Evolutionary conservation across 2,797 vertebrate genomes (phyloP).

Genomic region (Thamnophis elegans): DNA sequence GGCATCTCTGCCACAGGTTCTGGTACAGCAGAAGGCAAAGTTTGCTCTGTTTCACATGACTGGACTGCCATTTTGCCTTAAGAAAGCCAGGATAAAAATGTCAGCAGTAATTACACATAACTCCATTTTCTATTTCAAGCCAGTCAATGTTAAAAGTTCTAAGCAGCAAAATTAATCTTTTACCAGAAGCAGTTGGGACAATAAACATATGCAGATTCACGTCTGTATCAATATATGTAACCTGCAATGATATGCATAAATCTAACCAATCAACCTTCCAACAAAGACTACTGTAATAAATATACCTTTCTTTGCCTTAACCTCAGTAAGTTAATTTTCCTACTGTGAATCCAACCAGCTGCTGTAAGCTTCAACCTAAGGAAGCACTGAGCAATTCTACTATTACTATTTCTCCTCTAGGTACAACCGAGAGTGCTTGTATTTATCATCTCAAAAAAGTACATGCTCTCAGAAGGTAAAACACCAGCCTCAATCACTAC

Average conservation of each 20-base stretch:
- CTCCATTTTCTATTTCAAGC: background rate
- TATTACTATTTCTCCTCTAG: background rate
- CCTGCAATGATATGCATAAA: background rate
- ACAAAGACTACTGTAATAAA: background rate
- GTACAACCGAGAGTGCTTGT: too few species aligned
- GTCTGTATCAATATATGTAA: background rate
- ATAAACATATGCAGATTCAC: background rate
- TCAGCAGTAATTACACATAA: background rate
- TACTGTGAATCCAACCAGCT: background rate
- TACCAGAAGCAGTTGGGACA: background rate
- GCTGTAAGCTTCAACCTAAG: background rate
- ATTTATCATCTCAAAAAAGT: background rate
- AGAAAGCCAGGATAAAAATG: constrained; percentile 30
- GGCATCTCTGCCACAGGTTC: constrained; percentile 26
- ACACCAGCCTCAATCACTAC: background rate
- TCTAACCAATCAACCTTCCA: background rate
- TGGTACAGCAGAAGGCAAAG: constrained; percentile 23
- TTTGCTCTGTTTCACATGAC: constrained; percentile 36
- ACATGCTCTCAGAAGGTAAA: background rate
- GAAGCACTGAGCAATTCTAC: background rate
- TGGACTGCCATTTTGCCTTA: constrained; percentile 44
- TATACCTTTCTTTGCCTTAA: background rate
- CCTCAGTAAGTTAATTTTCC: background rate
- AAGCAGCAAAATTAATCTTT: background rate
- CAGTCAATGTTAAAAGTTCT: background rate